Evolutionary conservation across 2,888 invertebrate genomes (phyloP).

Genomic region (Lissocephala sabroskyi): DNA sequence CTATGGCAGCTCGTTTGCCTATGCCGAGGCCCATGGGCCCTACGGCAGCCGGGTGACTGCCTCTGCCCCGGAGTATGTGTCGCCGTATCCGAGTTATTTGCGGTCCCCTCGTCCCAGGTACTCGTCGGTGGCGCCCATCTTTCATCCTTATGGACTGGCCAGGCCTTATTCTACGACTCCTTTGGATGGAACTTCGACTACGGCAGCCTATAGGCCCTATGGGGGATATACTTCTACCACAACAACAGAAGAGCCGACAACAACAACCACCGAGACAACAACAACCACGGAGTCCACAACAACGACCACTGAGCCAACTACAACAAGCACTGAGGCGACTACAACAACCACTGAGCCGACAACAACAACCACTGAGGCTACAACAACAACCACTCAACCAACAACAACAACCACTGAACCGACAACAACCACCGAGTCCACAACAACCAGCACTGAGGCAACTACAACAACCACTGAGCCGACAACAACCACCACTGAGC

Average conservation of each 20-base stretch:
- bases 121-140: not conserved
- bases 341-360: not conserved
- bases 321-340: not conserved
- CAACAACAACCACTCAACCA: not conserved
- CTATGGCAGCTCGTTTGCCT: constrained; percentile 10
- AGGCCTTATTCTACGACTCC: not conserved
- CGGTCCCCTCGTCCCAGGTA: too few species aligned
- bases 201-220: too few species aligned
- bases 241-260: not conserved
- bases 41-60: too few species aligned
- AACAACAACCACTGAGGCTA: not conserved
- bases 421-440: not conserved
- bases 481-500: not conserved
- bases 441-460: not conserved
- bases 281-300: not conserved
- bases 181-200: too few species aligned
- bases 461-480: constrained; percentile 6
- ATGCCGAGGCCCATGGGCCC: constrained; percentile 23
- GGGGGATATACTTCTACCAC: not conserved
- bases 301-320: not conserved
- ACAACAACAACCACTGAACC: not conserved
- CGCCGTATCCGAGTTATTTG: too few species aligned
- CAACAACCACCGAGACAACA: not conserved
- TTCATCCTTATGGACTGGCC: not conserved
- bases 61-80: too few species aligned